Conservation (phyloP, 2,113 vertebrate genomes). For the Alligator sinensis region DNA sequence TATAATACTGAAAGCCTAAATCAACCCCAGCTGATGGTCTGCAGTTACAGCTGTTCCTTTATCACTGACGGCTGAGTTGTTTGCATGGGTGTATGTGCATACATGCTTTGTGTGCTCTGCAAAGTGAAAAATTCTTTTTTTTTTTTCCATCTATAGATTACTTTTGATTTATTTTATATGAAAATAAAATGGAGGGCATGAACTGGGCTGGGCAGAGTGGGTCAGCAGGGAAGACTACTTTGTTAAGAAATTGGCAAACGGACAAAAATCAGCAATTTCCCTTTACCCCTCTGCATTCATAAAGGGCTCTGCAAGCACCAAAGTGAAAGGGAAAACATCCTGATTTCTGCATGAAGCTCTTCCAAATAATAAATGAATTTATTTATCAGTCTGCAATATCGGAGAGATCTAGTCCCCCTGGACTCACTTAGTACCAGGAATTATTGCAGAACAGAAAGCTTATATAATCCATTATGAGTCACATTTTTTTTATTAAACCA, state of each 20-base stretch:
- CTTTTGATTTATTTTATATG: not conserved
- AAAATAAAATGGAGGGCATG: rapidly evolving
- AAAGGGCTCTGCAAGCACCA: conserved; percentile 20
- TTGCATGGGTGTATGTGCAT: too few relatives aligned
- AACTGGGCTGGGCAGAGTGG: not conserved
- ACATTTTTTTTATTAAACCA: conserved; percentile 73
- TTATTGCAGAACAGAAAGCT: conserved; percentile 74
- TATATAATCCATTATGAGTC: conserved; percentile 78
- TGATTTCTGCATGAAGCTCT: conserved; percentile 1
- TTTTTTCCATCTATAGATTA: not conserved
- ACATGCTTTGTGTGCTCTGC: not conserved
- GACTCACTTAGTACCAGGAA: conserved; percentile 74
- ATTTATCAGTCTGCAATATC: conserved; percentile 71
- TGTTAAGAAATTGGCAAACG: conserved; percentile 7
- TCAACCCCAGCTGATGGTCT: not conserved
- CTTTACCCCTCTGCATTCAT: not conserved
- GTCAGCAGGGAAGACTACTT: not conserved
- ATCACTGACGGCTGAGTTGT: not conserved
- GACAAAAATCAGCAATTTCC: not conserved
- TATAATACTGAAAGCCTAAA: not conserved
- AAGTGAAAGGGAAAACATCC: conserved; percentile 29
- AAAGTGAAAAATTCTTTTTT: not conserved
- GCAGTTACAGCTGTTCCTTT: not conserved
- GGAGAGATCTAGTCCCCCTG: conserved; percentile 50
- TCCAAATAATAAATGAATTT: conserved; percentile 54